Percentiles rank a stretch among this genome's conserved stretches.
Evolutionary conservation across 2,797 vertebrate genomes (phyloP).

Genomic region (Hoplostethus atlanticus): DNA sequence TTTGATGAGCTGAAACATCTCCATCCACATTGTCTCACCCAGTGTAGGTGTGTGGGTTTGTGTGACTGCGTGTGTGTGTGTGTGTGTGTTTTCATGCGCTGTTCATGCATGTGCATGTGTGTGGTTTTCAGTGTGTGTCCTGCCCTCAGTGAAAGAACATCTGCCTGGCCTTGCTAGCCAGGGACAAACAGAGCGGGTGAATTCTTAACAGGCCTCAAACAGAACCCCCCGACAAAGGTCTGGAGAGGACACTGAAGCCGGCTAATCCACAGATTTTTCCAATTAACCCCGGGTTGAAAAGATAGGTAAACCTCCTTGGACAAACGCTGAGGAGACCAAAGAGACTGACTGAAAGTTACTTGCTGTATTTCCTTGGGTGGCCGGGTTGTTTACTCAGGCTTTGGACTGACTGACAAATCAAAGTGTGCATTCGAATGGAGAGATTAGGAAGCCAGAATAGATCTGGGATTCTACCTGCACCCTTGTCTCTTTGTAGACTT

Average conservation of each 20-base stretch:
- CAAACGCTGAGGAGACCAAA: constrained; percentile 71
- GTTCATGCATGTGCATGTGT: neutral
- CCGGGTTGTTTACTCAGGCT: constrained; percentile 73
- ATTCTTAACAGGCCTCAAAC: constrained; percentile 63
- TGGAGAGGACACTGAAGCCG: constrained; percentile 55
- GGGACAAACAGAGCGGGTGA: constrained; percentile 65
- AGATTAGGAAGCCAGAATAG: constrained; percentile 76
- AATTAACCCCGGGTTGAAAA: constrained; percentile 67
- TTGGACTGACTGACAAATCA: constrained; percentile 80
- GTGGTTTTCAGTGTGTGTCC: constrained; percentile 20
- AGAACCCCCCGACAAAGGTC: constrained; percentile 66
- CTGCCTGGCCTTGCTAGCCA: constrained; percentile 67
- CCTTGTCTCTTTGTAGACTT: constrained; percentile 75
- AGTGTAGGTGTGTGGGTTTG: constrained; percentile 42
- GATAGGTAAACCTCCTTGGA: constrained; percentile 67
- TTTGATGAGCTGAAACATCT: constrained; percentile 78
- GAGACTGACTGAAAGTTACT: constrained; percentile 62
- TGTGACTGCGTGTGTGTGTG: constrained; percentile 5
- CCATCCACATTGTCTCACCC: constrained; percentile 30
- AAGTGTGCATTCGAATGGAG: constrained; percentile 76
- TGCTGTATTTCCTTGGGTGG: constrained; percentile 66
- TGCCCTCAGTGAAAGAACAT: constrained; percentile 73
- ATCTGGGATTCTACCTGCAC: constrained; percentile 75
- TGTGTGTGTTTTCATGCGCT: neutral
- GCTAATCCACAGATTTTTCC: constrained; percentile 59